phyloP scores from a whole-genome alignment of 2,113 vertebrate genomes.

The Rhea americana region DNA sequence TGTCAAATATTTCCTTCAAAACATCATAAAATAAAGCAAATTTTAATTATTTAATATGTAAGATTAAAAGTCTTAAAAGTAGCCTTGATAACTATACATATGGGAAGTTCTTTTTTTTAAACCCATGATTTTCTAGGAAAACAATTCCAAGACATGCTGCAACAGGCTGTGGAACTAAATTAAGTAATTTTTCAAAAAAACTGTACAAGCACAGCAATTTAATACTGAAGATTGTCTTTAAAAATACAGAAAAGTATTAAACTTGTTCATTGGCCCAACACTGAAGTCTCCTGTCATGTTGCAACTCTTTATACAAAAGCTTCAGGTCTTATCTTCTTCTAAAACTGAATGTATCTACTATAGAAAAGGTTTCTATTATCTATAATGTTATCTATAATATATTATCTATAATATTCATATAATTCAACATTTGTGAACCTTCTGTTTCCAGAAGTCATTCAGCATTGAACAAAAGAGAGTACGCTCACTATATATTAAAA shows the following conservation, averaged over 20 bases:
- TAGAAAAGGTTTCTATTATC: not conserved
- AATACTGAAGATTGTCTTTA: not conserved
- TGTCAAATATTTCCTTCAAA: constrained; percentile 69
- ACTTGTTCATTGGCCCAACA: not conserved
- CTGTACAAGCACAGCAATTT: not conserved
- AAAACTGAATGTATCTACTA: not conserved
- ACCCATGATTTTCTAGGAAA: not conserved
- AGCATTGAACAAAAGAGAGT: not conserved
- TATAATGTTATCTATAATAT: no score
- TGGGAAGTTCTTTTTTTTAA: not conserved
- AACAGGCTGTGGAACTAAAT: not conserved
- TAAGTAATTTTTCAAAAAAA: not conserved
- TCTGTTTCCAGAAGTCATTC: not conserved
- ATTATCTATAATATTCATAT: not conserved
- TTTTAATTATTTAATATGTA: not conserved
- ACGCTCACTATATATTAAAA: not conserved
- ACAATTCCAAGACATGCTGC: not conserved
- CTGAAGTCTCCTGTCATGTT: fast-evolving
- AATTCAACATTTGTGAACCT: not conserved
- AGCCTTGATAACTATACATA: not conserved
- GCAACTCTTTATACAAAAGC: not conserved
- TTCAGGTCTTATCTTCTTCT: not conserved
- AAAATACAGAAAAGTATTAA: not conserved
- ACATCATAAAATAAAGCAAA: constrained; percentile 35
- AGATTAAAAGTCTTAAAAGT: not conserved